phyloP scores from a whole-genome alignment of 2,113 vertebrate genomes.

The Leuciscus idus region DNA sequence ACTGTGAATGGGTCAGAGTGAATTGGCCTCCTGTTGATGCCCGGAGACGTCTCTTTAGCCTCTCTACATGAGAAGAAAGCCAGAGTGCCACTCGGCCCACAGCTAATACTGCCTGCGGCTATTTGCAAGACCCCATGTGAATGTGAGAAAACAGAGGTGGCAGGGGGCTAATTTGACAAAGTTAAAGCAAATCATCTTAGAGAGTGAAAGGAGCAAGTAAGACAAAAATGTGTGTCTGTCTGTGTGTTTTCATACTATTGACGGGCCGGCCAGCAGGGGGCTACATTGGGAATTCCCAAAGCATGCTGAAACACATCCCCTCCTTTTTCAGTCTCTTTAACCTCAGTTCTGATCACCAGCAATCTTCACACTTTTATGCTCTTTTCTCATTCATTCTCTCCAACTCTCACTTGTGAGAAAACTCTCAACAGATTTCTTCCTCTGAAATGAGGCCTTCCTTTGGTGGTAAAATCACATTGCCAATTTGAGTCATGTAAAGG shows the following conservation, averaged over 20 bases:
- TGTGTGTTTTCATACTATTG: background rate
- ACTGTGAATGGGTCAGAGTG: constrained; percentile 30
- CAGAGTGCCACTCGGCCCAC: constrained; percentile 32
- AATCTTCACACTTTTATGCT: background rate
- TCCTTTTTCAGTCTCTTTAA: constrained; percentile 4
- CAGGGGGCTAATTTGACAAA: constrained; percentile 29
- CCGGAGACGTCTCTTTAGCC: constrained; percentile 31
- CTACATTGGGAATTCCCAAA: constrained; percentile 23
- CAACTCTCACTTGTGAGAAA: background rate
- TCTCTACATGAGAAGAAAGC: constrained; percentile 38
- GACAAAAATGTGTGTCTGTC: constrained; percentile 26
- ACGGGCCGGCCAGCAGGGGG: constrained; percentile 44
- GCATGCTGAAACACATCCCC: constrained; percentile 23
- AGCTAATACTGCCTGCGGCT: constrained; percentile 6
- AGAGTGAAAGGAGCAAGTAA: constrained; percentile 29
- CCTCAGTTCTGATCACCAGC: background rate
- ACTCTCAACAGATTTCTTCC: too few relatives aligned
- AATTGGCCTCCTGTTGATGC: constrained; percentile 38
- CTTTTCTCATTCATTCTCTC: background rate
- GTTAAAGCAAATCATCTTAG: constrained; percentile 32
- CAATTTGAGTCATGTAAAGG: background rate
- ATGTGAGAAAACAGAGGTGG: constrained; percentile 17
- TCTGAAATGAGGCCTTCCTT: background rate
- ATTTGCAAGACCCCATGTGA: constrained; percentile 21
- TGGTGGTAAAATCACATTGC: constrained; percentile 8